Evolutionary conservation across 2,113 vertebrate species (phyloP).

Genomic region (Dicentrarchus labrax): DNA sequence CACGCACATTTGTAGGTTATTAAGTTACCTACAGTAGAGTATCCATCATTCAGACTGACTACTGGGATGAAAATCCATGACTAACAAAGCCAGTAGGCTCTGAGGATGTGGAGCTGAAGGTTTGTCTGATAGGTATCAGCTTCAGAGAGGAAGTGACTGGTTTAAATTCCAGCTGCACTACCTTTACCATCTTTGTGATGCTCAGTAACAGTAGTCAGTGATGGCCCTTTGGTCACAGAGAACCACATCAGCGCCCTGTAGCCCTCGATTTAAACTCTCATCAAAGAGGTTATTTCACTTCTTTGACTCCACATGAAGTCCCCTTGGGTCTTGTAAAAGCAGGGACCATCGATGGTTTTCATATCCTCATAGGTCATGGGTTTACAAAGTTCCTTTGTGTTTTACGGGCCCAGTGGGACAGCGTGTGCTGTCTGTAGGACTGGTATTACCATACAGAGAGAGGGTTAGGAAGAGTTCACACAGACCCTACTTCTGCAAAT

Average conservation of each 20-base stretch:
- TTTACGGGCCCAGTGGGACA: slow-evolving; percentile 76
- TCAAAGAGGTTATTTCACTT: slow-evolving; percentile 67
- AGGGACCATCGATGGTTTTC: slow-evolving; percentile 74
- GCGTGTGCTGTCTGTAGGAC: slow-evolving; percentile 60
- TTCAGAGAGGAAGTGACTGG: slow-evolving; percentile 27
- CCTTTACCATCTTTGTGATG: slow-evolving; percentile 32
- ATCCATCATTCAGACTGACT: slow-evolving; percentile 25
- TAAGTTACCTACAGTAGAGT: slow-evolving; percentile 22
- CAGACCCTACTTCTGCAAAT: slow-evolving; percentile 73
- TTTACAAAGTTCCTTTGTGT: slow-evolving; percentile 80
- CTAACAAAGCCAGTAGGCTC: not conserved
- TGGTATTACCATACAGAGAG: slow-evolving; percentile 72
- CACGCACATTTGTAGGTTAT: slow-evolving; percentile 33
- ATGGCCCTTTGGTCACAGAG: slow-evolving; percentile 52
- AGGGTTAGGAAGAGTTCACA: slow-evolving; percentile 81
- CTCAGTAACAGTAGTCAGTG: slow-evolving; percentile 32
- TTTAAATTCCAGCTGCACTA: slow-evolving; percentile 41
- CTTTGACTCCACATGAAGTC: slow-evolving; percentile 59
- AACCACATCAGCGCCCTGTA: slow-evolving; percentile 21
- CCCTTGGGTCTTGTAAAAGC: slow-evolving; percentile 75
- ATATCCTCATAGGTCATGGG: slow-evolving; percentile 79
- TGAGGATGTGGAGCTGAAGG: not conserved
- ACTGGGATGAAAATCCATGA: slow-evolving; percentile 15
- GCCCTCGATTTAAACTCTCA: slow-evolving; percentile 69
- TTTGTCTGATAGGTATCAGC: slow-evolving; percentile 32